Evolutionary conservation across 2,888 invertebrate genomes (phyloP).

Genomic region (Synanthedon formicaeformis): DNA sequence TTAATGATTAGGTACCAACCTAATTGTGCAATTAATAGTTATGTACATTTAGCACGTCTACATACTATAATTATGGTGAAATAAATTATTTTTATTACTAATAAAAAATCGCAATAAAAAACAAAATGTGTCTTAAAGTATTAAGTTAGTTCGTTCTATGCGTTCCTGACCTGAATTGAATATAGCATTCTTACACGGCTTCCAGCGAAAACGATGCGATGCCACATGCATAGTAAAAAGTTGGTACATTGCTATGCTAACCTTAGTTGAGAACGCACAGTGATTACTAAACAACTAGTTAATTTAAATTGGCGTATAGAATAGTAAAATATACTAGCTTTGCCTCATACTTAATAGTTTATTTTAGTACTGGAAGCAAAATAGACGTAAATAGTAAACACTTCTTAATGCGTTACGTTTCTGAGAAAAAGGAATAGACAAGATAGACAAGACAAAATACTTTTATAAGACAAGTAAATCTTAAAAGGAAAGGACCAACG

Average conservation of each 20-base stretch:
- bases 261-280: conserved; percentile 13
- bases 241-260: conserved; percentile 3
- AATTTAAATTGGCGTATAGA: background rate
- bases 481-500: no score
- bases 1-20: no score
- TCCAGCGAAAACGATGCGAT: conserved; percentile 14
- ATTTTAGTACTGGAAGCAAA: no score
- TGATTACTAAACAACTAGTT: conserved; percentile 11
- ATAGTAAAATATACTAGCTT: no score
- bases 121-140: conserved; percentile 29
- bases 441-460: no score
- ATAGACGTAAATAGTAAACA: no score
- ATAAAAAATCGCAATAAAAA: conserved; percentile 9
- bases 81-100: conserved; percentile 6
- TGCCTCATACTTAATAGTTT: no score
- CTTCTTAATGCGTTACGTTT: no score
- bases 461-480: no score
- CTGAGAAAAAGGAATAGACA: no score
- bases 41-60: background rate
- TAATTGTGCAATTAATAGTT: background rate
- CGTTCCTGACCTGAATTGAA: conserved; percentile 52
- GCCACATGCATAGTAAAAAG: conserved; percentile 33
- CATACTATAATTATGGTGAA: background rate
- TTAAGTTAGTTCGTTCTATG: conserved; percentile 34
- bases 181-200: conserved; percentile 40